Base-by-base conservation (phyloP, 2,797 vertebrate species). In the Melanogrammus aeglefinus region DNA sequence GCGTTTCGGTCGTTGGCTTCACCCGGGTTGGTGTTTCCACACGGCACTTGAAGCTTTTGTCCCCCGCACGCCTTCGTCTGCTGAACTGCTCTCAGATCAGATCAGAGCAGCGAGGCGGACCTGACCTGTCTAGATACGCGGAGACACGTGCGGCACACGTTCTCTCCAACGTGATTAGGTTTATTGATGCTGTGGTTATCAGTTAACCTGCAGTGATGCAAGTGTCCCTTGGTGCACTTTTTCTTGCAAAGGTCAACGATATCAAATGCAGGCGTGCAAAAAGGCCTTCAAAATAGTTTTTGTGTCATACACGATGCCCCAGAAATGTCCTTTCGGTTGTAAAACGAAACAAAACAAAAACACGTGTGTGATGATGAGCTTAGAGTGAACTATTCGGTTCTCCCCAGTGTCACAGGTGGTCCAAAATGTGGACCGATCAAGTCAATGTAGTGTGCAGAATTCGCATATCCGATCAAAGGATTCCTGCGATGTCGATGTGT, bases 1-100 rank as follows among this genome's bases (percentile, higher is more conserved):
- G 78, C 38, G 35, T 76, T 71, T 74, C 24, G 79, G 71, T 44
- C 13, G 41, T 44, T 44, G 41, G 35, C 74, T 70, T 73, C 18
- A 16, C 16, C 47, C 35, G 35, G 47, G 47, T 51, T 21, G 47
- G 18, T 21, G 47, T 51, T 16, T 36, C 35, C 5, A 36, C 35
- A 36, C 35, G 35, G 12, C 44, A 47, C 12, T 16, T 16, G 38
- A 39, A 39, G 38, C 38, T 39, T 39, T 39, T 39, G 35, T 36
- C 35, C 38, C 38, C 38, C 9, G 38, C 38, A 39, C 38, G 38
- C 38, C 35, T 36, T 36, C 38, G 38, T 9, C 41, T 13, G 47
- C 47, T 6, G 47, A 21, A 21, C 47, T 18, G 47, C 47, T 16
- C 47, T 51, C 16, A 2, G 47, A 36, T 36, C 5, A 36, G 35